Evolutionary conservation across 2,888 invertebrate genomes (phyloP), one percentile per base, ranked within the genome.

Genomic region (Liodrosophila aerea): DNA sequence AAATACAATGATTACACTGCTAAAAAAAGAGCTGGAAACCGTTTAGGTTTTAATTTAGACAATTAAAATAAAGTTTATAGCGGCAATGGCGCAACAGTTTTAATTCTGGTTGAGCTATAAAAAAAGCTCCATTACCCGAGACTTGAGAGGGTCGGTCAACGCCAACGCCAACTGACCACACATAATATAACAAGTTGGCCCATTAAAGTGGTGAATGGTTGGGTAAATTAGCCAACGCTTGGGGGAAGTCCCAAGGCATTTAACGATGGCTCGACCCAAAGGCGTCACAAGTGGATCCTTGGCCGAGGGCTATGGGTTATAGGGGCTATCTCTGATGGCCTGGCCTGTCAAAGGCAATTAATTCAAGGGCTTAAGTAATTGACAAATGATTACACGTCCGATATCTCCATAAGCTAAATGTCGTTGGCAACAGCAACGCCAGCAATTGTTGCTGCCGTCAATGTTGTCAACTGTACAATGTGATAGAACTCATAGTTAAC

Each of bases 371-470:
- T 82, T 82, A 82, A 84, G 82, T 81, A 82, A 82, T 82, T 82
- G 82, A 82, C 82, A 81, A 82, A 82, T 76, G 85, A 82, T 81
- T 81, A 74, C 65, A 73, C 64, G 66, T 63, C 72, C 54, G 65
- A 72, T 65, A 73, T 76, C 67, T 68, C 66, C 36, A 39, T 11
- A n/a, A n/a, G n/a, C n/a, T n/a, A n/a, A n/a, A n/a, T n/a, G n/a
- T n/a, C n/a, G n/a, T n/a, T n/a, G 49, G 34, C 44, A 18, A 16
- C n/a, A 29, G 45, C 57, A 67, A 57, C 68, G 64, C 39, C 33
- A 39, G 33, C 46, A 43, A 9, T 1, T 7, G 18, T 39, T 18
- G 18, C 37, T 18, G 18, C n/a, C 18, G 18, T 39, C 18, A n/a
- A 11, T n/a, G 39, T 39, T 16, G 16, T 18, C 39, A 16, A 16